These are phyloP conservation scores for Pseudopodoces humilis DNA, from an alignment of 2,113 vertebrate genomes.

Conservation along the genomic window DNA sequence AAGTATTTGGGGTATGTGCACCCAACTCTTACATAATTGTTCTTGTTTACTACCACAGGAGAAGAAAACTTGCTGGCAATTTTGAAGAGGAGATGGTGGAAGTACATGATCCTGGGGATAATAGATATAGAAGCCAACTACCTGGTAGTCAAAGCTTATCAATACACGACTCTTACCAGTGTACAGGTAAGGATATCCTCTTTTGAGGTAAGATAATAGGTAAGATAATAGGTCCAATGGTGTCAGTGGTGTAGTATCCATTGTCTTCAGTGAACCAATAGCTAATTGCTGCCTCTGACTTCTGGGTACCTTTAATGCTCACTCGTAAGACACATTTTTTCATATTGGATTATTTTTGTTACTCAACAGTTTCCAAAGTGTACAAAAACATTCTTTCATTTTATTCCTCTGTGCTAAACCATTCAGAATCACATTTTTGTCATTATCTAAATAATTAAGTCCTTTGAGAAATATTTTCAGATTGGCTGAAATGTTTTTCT, in stretches of 20 bases:
- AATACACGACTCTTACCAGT: conserved; percentile 93
- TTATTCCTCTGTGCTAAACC: background rate
- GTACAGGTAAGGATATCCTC: conserved; percentile 83
- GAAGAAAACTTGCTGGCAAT: conserved; percentile 95
- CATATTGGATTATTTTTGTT: background rate
- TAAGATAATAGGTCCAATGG: background rate
- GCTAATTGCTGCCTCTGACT: background rate
- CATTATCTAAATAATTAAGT: background rate
- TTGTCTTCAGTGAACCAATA: background rate
- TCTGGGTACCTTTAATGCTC: background rate
- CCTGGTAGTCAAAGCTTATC: conserved; percentile 94
- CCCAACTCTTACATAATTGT: conserved; percentile 8
- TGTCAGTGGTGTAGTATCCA: background rate
- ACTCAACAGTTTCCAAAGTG: background rate
- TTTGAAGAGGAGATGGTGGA: conserved; percentile 95
- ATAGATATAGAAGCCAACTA: conserved; percentile 97
- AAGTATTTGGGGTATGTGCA: background rate
- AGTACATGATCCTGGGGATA: conserved; percentile 94
- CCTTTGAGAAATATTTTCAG: background rate
- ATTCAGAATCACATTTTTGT: background rate
- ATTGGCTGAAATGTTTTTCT: background rate
- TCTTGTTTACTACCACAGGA: conserved; percentile 74
- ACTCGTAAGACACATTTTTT: background rate
- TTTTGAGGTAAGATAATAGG: background rate
- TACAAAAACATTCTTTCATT: background rate